A percentile compares a stretch with the other conserved stretches of the same genome.
Evolutionary conservation across 2,888 invertebrate species (phyloP).

Genomic region (Xestia c-nigrum): DNA sequence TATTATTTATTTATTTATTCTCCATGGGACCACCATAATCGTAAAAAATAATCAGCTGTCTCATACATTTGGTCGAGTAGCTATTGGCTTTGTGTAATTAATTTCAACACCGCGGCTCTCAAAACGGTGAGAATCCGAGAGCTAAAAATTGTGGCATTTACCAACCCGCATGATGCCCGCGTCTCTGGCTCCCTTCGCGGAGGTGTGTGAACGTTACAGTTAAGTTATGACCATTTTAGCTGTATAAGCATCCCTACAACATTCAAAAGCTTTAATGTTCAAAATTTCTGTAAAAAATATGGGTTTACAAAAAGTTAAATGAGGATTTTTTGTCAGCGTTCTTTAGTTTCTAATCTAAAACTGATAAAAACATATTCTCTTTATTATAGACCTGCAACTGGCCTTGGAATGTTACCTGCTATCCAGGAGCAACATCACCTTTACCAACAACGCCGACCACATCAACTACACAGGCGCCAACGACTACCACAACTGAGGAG

Average conservation of each 20-base stretch:
- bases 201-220: background rate
- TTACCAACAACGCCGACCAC: slow-evolving; percentile 15
- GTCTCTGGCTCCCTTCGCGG: no score
- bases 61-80: no score
- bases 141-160: background rate
- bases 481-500: background rate
- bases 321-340: background rate
- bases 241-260: background rate
- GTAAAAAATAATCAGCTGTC: no score
- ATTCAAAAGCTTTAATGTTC: background rate
- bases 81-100: background rate
- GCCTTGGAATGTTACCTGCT: slow-evolving; percentile 45
- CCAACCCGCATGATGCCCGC: background rate
- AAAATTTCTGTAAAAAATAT: background rate
- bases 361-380: background rate
- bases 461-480: slow-evolving; percentile 11
- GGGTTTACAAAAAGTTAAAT: background rate
- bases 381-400: slow-evolving; percentile 64
- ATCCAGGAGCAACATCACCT: slow-evolving; percentile 24
- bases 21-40: no score
- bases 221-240: background rate
- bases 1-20: no score
- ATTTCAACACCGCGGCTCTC: background rate
- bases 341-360: background rate
- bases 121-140: background rate